Conservation (phyloP, 2,797 vertebrate genomes). For the Fistularia commersonii region DNA sequence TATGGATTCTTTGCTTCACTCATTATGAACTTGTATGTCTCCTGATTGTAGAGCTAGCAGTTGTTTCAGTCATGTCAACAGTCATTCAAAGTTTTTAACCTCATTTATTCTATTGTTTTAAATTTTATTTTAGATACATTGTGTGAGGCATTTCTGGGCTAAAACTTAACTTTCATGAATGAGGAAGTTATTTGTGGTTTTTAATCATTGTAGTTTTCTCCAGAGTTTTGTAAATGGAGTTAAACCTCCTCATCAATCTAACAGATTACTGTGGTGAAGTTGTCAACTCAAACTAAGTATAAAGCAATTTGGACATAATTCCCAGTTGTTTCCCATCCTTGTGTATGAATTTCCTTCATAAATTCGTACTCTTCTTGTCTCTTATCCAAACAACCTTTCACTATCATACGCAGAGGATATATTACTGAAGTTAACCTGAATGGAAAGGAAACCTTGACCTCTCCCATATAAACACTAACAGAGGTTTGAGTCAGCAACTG, state of each 20-base stretch:
- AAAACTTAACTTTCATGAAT: too few species aligned
- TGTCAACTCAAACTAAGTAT: conserved; percentile 20
- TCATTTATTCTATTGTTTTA: too few species aligned
- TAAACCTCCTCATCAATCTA: conserved; percentile 7
- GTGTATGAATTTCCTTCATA: conserved; percentile 14
- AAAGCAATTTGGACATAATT: conserved; percentile 6
- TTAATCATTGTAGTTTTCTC: not conserved
- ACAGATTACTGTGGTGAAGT: conserved; percentile 1
- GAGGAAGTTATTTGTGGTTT: too few species aligned
- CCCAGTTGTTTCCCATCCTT: conserved; percentile 13
- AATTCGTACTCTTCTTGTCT: conserved; percentile 34
- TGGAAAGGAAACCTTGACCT: conserved; percentile 73
- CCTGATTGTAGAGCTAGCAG: too few species aligned
- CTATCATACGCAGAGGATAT: conserved; percentile 43
- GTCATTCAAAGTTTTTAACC: too few species aligned
- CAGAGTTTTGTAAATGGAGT: conserved; percentile 1
- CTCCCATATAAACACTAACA: conserved; percentile 66
- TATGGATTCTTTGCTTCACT: too few species aligned
- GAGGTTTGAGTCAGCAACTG: conserved; percentile 69
- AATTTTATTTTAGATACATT: too few species aligned
- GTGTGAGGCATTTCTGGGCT: too few species aligned
- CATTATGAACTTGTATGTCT: too few species aligned
- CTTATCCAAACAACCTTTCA: conserved; percentile 45
- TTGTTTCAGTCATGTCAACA: too few species aligned
- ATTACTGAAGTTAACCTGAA: conserved; percentile 58